A percentile compares a stretch with the other conserved stretches of the same genome.
Conservation (phyloP, 2,113 vertebrate genomes). For the Macrotis lagotis region DNA sequence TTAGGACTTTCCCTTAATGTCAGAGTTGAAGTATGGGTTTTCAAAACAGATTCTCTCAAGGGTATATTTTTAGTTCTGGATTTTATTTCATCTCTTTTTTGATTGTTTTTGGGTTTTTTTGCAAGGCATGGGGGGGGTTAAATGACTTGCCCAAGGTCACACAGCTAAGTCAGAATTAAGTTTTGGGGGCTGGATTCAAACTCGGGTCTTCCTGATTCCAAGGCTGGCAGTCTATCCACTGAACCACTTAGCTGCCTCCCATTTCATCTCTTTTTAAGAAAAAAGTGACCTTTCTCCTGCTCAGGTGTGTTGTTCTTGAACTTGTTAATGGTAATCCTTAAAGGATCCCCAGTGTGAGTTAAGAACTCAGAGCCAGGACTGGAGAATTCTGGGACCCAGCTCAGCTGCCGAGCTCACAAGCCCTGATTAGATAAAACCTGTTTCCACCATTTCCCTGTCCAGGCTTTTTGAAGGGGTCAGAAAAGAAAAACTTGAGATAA, state of each 20-base stretch:
- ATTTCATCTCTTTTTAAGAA: neutral
- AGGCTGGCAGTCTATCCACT: too few relatives aligned
- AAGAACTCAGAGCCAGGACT: neutral
- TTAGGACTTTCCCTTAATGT: neutral
- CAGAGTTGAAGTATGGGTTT: neutral
- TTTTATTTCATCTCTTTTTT: conserved; percentile 13
- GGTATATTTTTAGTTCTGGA: neutral
- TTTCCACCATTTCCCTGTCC: neutral
- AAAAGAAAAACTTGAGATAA: neutral
- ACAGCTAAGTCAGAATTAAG: too few relatives aligned
- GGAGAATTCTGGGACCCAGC: neutral
- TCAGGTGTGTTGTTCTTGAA: neutral
- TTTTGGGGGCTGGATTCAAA: too few relatives aligned
- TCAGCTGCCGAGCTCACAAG: neutral
- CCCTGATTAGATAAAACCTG: neutral
- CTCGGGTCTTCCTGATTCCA: too few relatives aligned
- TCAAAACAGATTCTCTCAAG: neutral
- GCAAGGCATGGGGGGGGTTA: too few relatives aligned
- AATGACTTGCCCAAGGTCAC: too few relatives aligned
- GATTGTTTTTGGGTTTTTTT: too few relatives aligned
- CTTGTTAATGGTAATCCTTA: neutral
- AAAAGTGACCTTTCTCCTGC: neutral
- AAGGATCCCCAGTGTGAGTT: neutral
- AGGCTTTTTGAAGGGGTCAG: neutral
- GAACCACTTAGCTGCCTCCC: too few relatives aligned